phyloP scores from a whole-genome alignment of 2,888 invertebrate genomes.

The Prenolepis imparis region DNA sequence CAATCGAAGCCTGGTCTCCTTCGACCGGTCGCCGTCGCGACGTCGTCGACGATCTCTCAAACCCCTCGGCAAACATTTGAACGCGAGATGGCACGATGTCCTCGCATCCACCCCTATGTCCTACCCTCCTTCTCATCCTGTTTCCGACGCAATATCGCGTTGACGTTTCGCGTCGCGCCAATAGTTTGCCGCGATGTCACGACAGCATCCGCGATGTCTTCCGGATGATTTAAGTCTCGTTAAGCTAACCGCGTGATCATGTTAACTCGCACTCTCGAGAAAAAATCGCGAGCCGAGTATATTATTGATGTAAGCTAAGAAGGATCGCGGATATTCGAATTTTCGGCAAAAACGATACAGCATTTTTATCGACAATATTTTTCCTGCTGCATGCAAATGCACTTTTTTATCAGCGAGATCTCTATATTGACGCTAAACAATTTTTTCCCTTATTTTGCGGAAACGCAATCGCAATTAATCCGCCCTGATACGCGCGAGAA shows the following conservation, averaged over 20 bases:
- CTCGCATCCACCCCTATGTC: not conserved
- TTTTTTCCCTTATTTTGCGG: not conserved
- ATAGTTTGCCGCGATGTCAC: slow-evolving; percentile 43
- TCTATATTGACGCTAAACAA: not conserved
- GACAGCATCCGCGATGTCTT: slow-evolving; percentile 16
- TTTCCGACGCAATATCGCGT: slow-evolving; percentile 40
- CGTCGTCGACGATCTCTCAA: slow-evolving; percentile 41
- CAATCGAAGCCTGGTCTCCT: slow-evolving; percentile 40
- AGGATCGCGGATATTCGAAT: not conserved
- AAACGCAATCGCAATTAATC: slow-evolving; percentile 19
- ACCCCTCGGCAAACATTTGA: slow-evolving; percentile 52
- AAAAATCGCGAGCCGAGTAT: slow-evolving; percentile 11
- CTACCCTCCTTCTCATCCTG: slow-evolving; percentile 9
- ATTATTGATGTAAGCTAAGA: not conserved
- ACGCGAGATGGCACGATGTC: slow-evolving; percentile 48
- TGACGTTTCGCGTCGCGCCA: slow-evolving; percentile 33
- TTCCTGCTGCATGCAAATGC: not conserved
- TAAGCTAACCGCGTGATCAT: slow-evolving; percentile 61
- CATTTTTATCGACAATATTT: not conserved
- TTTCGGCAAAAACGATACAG: not conserved
- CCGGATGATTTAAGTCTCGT: slow-evolving; percentile 70
- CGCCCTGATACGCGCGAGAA: not conserved
- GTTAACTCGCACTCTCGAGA: slow-evolving; percentile 58
- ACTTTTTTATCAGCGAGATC: not conserved
- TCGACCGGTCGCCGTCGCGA: slow-evolving; percentile 43